A percentile compares a stretch with the other conserved stretches of the same genome.
Evolutionary conservation across 2,888 invertebrate species (phyloP).

Genomic region (Metopia argyrocephala): DNA sequence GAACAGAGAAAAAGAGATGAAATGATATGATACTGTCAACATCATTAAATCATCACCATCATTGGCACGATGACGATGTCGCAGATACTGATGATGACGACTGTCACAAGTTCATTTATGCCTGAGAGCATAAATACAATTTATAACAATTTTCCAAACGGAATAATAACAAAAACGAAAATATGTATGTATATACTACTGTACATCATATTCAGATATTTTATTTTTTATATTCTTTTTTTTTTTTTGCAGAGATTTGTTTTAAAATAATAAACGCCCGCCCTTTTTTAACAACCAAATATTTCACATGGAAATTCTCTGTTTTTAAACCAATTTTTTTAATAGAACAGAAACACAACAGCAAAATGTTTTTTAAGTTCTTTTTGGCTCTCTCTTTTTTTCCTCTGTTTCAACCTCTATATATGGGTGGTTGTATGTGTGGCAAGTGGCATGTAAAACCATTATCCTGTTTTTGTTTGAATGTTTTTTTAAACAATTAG

Average conservation of each 20-base stretch:
- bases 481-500: conserved; percentile 42
- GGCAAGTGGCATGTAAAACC: conserved; percentile 55
- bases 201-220: background rate
- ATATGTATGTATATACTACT: conserved; percentile 36
- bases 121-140: conserved; percentile 75
- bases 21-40: conserved; percentile 32
- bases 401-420: background rate
- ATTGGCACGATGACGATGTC: background rate
- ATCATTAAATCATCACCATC: conserved; percentile 2
- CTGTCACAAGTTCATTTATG: conserved; percentile 71
- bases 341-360: conserved; percentile 43
- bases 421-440: background rate
- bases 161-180: conserved; percentile 73
- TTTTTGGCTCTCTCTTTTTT: conserved; percentile 20
- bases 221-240: background rate
- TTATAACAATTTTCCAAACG: conserved; percentile 76
- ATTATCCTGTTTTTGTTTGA: conserved; percentile 47
- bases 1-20: conserved; percentile 9
- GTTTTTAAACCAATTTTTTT: background rate
- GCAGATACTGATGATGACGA: too few relatives aligned
- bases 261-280: conserved; percentile 62
- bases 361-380: conserved; percentile 44
- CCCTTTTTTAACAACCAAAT: conserved; percentile 44
- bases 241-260: background rate
- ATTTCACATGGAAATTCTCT: conserved; percentile 61